These are phyloP conservation scores for Bos taurus DNA, from an alignment of 2,113 vertebrate genomes.

Conservation along the genomic window DNA sequence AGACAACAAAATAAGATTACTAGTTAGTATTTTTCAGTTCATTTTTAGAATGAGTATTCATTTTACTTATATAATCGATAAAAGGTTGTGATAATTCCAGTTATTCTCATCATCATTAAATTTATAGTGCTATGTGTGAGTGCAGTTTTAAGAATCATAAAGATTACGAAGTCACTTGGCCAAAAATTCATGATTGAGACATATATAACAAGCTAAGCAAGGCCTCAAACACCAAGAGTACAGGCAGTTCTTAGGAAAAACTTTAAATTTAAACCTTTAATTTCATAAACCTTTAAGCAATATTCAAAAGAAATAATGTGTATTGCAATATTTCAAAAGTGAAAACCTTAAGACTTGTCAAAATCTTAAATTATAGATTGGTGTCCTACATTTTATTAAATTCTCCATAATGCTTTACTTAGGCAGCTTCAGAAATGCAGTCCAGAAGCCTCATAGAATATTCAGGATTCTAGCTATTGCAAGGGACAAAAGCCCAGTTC, in stretches of 20 bases:
- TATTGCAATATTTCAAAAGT: neutral
- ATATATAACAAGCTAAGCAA: neutral
- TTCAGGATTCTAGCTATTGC: neutral
- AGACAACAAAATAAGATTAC: neutral
- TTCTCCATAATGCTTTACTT: neutral
- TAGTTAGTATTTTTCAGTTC: neutral
- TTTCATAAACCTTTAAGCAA: neutral
- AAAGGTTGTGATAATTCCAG: neutral
- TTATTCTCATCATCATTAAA: neutral
- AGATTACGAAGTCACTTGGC: neutral
- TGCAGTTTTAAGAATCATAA: neutral
- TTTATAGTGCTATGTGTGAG: neutral
- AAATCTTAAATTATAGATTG: neutral
- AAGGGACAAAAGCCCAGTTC: neutral
- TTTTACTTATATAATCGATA: neutral
- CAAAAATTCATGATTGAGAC: neutral
- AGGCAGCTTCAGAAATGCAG: neutral
- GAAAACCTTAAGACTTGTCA: neutral
- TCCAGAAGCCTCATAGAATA: neutral
- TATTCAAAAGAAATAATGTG: neutral
- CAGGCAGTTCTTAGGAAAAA: neutral
- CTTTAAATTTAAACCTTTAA: neutral
- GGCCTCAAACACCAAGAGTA: neutral
- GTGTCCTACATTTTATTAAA: neutral
- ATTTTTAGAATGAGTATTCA: neutral